Percentiles rank a stretch among this genome's conserved stretches.
Conservation (phyloP, 2,797 vertebrate genomes). For the Limnodromus scolopaceus region DNA sequence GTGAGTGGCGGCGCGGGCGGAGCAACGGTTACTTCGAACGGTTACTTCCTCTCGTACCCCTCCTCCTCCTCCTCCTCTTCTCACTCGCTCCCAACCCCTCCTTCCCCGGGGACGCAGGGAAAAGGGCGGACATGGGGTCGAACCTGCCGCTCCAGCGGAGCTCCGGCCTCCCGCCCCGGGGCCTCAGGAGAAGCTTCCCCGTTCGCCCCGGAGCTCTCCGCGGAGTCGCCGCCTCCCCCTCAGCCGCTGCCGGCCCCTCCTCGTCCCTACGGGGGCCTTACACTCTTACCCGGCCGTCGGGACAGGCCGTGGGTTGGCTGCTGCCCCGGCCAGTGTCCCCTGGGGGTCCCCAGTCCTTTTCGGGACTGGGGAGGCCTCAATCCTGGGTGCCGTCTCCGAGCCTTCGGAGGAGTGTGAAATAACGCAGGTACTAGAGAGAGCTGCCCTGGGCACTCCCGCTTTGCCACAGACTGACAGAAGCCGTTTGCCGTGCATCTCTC, state of each 20-base stretch:
- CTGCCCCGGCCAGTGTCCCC: fast-evolving
- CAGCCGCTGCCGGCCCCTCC: not conserved
- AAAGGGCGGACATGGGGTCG: fast-evolving
- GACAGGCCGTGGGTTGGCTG: not conserved
- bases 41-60: not conserved
- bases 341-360: fast-evolving
- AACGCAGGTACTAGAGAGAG: fast-evolving
- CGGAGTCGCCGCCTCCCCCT: too few species aligned
- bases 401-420: not conserved
- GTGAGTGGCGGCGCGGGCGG: slow-evolving; percentile 50
- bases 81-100: not conserved
- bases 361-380: not conserved
- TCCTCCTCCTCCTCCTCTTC: too few species aligned
- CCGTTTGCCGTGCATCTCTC: fast-evolving
- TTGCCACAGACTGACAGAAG: fast-evolving
- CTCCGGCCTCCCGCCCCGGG: not conserved
- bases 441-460: fast-evolving
- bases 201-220: not conserved
- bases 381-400: too few species aligned
- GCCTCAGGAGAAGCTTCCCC: not conserved
- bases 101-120: too few species aligned
- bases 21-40: fast-evolving
- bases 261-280: fast-evolving
- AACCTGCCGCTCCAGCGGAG: not conserved
- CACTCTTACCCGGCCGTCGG: fast-evolving